A percentile compares a stretch with the other conserved stretches of the same genome.
These are phyloP conservation scores for Drosophila robusta DNA, from an alignment of 2,888 invertebrate genomes.

Conservation along the genomic window DNA sequence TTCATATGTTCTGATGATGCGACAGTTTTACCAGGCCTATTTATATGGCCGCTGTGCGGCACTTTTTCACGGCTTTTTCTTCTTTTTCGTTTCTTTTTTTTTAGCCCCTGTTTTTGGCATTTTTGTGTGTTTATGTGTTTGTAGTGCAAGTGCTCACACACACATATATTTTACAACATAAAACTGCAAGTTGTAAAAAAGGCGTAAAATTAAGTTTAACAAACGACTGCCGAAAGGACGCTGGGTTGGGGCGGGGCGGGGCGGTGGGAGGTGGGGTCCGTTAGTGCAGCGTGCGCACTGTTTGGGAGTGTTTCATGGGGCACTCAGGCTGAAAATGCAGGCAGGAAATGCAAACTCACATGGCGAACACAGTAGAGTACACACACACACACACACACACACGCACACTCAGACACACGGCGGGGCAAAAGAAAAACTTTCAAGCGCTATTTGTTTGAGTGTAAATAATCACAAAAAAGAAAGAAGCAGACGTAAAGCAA, in stretches of 20 bases:
- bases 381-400: constrained; percentile 14
- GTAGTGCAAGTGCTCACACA: constrained; percentile 44
- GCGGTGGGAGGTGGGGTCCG: constrained; percentile 5
- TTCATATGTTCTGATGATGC: constrained; percentile 61
- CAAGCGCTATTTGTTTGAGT: constrained; percentile 78
- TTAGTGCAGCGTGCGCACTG: constrained; percentile 15
- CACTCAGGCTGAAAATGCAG: constrained; percentile 77
- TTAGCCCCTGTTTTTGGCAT: constrained; percentile 1
- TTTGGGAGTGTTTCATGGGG: constrained; percentile 54
- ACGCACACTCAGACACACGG: constrained; percentile 21
- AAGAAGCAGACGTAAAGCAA: constrained; percentile 27
- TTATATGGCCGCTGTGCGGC: constrained; percentile 32
- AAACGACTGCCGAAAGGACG: constrained; percentile 52
- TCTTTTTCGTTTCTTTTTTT: background rate
- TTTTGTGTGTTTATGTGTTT: constrained; percentile 40
- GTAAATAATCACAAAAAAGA: constrained; percentile 72
- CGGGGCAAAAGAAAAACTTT: constrained; percentile 63
- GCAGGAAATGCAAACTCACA: constrained; percentile 77
- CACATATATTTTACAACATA: constrained; percentile 60
- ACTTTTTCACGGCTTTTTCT: constrained; percentile 23
- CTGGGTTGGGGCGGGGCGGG: background rate
- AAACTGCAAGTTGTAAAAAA: constrained; percentile 78
- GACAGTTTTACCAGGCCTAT: constrained; percentile 60
- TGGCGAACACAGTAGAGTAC: constrained; percentile 16
- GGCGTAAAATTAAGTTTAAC: constrained; percentile 80